Base-by-base conservation (phyloP, 2,113 vertebrate species). In the Machaerirhynchus nigripectus region DNA sequence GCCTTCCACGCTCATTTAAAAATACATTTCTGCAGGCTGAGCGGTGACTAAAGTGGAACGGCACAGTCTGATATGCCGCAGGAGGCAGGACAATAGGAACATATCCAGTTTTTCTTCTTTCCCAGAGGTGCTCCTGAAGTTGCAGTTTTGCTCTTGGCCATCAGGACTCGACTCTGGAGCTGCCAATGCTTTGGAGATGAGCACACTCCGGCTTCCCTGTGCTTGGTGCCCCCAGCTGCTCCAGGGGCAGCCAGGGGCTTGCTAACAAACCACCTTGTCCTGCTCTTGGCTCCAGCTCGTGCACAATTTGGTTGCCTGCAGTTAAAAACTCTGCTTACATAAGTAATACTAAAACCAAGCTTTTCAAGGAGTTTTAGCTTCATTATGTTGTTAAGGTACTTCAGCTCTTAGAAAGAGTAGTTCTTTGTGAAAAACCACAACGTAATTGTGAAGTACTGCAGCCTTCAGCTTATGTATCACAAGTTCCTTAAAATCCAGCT, bases 161-260 rank as follows among this genome's bases (percentile, higher is more conserved):
- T 64, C 53, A 73, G 80, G 44, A 56, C 74, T 30, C 0, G 0
- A 46, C 35, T 78, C 47, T 2, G 3, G 82, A 63, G 39, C 21
- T 60, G 52, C 30, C 2, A 6, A 30, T 0, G 2, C 49, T 93
- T 55, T 56, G 2, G 5, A 68, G 16, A 27, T 11, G 63, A 56
- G 47, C 61, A 13, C 13, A 3, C 1, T 83, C 13, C 67, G n/a
- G 20, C 39, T 47, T 79, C 47, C 39, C 24, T 0, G 0, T 7
- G 15, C 42, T 55, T 11, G 4, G 30, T 71, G 30, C 14, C 56
- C 63, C 37, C 42, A 69, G 50, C 16, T 5, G 1, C 87, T 46
- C n/a, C 7, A 7, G 55, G 44, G 15, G 55, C 73, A 90, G 47
- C 39, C 1, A 0, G 27, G 33, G 21, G 26, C 28, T 92, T 56